These are phyloP conservation scores for Phasianus colchicus DNA, from an alignment of 2,113 vertebrate genomes.

Conservation along the genomic window DNA sequence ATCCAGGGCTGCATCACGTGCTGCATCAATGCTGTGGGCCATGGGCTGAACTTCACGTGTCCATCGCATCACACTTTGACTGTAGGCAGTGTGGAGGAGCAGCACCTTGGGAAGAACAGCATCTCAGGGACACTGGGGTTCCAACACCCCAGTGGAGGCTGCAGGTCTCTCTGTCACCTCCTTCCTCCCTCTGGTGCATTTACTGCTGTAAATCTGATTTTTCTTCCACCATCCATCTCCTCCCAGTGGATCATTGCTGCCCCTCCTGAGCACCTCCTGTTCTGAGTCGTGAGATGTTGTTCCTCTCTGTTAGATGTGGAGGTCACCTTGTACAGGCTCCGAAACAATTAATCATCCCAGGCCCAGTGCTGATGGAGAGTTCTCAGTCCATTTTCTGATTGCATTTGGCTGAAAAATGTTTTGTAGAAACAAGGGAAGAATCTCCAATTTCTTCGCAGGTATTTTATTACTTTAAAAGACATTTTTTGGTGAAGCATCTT, in stretches of 20 bases:
- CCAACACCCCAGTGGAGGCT: neutral
- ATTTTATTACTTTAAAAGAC: neutral
- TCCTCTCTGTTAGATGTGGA: neutral
- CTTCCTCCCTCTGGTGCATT: neutral
- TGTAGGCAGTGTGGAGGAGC: neutral
- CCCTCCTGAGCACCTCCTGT: neutral
- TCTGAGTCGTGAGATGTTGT: neutral
- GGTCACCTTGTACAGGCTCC: neutral
- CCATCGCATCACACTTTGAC: neutral
- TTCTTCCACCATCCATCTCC: neutral
- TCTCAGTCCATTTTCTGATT: neutral
- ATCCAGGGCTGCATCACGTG: neutral
- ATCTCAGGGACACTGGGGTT: no score
- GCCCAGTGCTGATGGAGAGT: neutral
- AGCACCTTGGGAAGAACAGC: neutral
- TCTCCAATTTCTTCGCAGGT: neutral
- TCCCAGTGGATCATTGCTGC: fast-evolving
- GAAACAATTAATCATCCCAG: neutral
- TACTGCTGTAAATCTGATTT: neutral
- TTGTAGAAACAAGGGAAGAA: neutral
- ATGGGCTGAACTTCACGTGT: no score
- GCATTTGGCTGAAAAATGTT: neutral
- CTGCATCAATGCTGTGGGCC: no score
- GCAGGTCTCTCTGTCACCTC: neutral
- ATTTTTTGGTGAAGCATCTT: conserved; percentile 1